phyloP scores from a whole-genome alignment of 2,888 invertebrate genomes.

The Lissocephala sabroskyi region DNA sequence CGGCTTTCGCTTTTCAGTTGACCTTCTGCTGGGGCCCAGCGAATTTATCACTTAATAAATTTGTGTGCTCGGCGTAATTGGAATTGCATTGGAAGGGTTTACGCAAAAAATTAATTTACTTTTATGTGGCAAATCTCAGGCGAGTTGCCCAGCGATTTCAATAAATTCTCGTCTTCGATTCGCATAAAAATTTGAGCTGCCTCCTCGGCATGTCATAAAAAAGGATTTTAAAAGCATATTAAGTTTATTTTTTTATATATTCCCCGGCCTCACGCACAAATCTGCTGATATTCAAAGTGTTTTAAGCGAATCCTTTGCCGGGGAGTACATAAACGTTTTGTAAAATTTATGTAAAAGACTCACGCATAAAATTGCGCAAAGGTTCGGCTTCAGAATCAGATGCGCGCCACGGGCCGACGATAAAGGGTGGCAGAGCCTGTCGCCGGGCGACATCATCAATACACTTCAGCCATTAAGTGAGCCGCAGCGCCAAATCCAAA shows the following conservation, averaged over 20 bases:
- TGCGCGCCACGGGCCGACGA: slow-evolving; percentile 19
- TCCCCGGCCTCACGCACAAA: slow-evolving; percentile 16
- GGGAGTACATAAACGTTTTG: slow-evolving; percentile 39
- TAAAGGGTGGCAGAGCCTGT: neutral
- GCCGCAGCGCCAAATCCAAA: slow-evolving; percentile 20
- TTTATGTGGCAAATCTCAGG: slow-evolving; percentile 17
- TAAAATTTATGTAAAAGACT: slow-evolving; percentile 61
- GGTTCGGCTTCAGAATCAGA: slow-evolving; percentile 37
- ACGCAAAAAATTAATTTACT: slow-evolving; percentile 2
- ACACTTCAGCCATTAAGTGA: slow-evolving; percentile 45
- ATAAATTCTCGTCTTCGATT: slow-evolving; percentile 51
- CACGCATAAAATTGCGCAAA: slow-evolving; percentile 63
- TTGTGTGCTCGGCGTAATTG: slow-evolving; percentile 32
- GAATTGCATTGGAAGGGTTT: slow-evolving; percentile 19
- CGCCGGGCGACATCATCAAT: slow-evolving; percentile 52
- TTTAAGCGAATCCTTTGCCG: slow-evolving; percentile 39
- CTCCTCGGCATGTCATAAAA: too few relatives aligned
- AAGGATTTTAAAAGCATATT: slow-evolving; percentile 33
- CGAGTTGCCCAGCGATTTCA: slow-evolving; percentile 28
- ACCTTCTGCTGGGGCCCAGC: slow-evolving; percentile 55
- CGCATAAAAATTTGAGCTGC: too few relatives aligned
- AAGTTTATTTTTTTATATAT: slow-evolving; percentile 42
- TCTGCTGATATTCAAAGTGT: neutral
- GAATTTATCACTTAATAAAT: slow-evolving; percentile 61
- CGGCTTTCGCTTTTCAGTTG: slow-evolving; percentile 59